Evolutionary conservation across 2,113 vertebrate genomes (phyloP).

Genomic region (Muntiacus muntjak): DNA sequence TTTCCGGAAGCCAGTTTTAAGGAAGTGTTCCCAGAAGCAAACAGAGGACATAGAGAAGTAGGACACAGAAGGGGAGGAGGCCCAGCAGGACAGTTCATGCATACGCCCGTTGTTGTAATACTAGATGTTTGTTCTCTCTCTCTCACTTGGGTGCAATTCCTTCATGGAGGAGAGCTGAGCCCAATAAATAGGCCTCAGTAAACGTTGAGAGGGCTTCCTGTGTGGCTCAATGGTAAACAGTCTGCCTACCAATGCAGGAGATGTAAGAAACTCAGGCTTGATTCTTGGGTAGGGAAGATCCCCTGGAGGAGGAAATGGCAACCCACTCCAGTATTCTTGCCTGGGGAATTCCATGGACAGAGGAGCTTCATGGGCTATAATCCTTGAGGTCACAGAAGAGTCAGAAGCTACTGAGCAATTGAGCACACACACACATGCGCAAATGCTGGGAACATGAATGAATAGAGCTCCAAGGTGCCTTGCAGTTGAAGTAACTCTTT

Average conservation of each 20-base stretch:
- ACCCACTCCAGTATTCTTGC: neutral
- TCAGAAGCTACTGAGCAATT: neutral
- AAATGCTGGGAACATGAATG: neutral
- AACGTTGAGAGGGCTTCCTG: neutral
- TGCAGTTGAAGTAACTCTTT: neutral
- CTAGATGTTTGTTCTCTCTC: neutral
- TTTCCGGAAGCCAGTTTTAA: neutral
- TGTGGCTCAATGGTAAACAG: neutral
- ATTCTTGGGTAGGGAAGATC: neutral
- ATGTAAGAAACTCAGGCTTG: neutral
- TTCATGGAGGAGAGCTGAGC: neutral
- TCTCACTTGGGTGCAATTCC: neutral
- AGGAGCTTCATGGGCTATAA: neutral
- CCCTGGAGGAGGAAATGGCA: neutral
- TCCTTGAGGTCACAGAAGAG: neutral
- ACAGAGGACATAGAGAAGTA: neutral
- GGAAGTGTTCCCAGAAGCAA: neutral
- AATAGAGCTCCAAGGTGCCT: neutral
- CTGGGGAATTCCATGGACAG: neutral
- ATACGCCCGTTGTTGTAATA: neutral
- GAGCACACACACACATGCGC: neutral
- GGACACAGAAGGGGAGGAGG: neutral
- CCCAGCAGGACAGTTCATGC: neutral
- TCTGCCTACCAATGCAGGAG: neutral
- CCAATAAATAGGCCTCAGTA: neutral